Evolutionary conservation across 2,113 vertebrate genomes (phyloP), one percentile per base, ranked within the genome.

Genomic region (Globicephala melas): DNA sequence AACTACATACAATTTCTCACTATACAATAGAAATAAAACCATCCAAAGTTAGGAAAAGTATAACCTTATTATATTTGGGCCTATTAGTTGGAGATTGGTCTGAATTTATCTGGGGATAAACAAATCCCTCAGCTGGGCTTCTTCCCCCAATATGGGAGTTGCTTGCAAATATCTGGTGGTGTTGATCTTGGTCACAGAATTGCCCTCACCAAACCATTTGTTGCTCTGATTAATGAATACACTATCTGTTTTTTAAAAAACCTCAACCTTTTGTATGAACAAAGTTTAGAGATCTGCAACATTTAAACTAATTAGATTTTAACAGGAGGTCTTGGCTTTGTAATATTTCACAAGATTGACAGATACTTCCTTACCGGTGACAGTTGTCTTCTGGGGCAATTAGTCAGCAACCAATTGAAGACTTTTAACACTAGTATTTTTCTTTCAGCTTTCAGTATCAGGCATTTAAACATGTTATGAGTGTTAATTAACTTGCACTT

Each of bases 201-300:
- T 84, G 41, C 28, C 96, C 88, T 91, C 84, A 91, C 33, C 20
- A 63, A 97, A 60, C 33, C 70, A 55, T 92, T 89, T 94, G 50
- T 94, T 97, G 6, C 50, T 80, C 0, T 95, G 89, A 96, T 97
- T 98, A 97, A 90, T 90, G 98, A 95, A 97, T 92, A 85, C 41
- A 96, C 94, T 97, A 74, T 91, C 85, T 97, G 53, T 68, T 53
- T 79, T 23, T 36, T 53, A 73, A 94, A 97, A 89, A 79, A 95
- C 65, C 60, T 96, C 84, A 95, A 53, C 33, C 55, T 97, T 96
- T 97, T 88, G 25, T 58, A 83, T 55, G 36, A 97, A 83, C 1
- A 17, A 94, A 91, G 10, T 74, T 96, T 38, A 91, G 41, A 65
- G 94, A 71, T 47, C 91, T 8, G 10, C 1, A 89, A 44, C 91